Evolutionary conservation across 2,113 vertebrate genomes (phyloP), one percentile per base, ranked within the genome.

Genomic region (Melanotaenia duboulayi): DNA sequence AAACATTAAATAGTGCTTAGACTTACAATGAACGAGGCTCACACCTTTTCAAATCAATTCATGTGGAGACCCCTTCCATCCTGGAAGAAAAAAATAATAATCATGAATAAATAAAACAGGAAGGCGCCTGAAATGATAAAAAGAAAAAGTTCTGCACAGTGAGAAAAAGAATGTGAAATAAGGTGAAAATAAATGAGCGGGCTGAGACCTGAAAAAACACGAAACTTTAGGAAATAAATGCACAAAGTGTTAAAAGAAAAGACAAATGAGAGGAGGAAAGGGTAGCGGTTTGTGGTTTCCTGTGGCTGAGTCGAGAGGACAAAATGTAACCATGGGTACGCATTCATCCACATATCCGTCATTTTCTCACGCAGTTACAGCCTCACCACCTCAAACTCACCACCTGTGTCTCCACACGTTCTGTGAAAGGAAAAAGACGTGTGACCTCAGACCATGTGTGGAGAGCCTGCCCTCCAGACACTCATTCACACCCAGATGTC

Each of bases 211-310:
- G 7, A 48, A 44, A 3, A 42, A 23, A 39, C 11, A 7, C 22
- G 66, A 64, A 28, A 28, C 62, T 52, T n/a, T n/a, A n/a, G n/a
- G n/a, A n/a, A n/a, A n/a, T n/a, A n/a, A n/a, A n/a, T n/a, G n/a
- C n/a, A n/a, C 66, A 81, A 48, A 17, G 44, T 71, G 20, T 11
- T 11, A 25, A 28, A 14, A 24, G 24, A 60, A 35, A 78, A 35
- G 56, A 77, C 37, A 23, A 58, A 63, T 63, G 4, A 56, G 28
- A 1, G 48, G 62, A 71, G 51, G 55, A 71, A 65, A 71, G 39
- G 75, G 59, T 4, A 40, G 77, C 7, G 80, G 77, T 74, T 77
- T 58, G n/a, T 55, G 68, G 64, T 81, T 89, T 85, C 78, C 78
- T 80, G 73, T 78, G 65, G 71, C 49, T 35, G 59, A 74, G 48